Evolutionary conservation across 1,140 invertebrate species (phyloP), one percentile per base, ranked within the genome.

Genomic region (Patella vulgata): DNA sequence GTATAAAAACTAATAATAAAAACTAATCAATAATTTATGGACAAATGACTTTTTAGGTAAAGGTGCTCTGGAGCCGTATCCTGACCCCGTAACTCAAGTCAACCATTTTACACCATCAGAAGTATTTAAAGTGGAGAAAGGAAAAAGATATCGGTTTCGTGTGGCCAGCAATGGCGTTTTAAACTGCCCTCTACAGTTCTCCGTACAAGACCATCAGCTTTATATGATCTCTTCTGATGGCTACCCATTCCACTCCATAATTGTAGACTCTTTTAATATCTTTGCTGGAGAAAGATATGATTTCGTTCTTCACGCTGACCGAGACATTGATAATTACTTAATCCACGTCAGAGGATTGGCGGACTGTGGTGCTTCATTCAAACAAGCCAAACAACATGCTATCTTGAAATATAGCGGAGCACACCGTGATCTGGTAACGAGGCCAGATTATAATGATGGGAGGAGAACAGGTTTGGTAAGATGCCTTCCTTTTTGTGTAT

Each of bases 241-340:
- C 2, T 56, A 59, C 14, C 63, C 75, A 4, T 51, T 75, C 25
- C 39, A 69, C 2, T 56, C 65, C 1, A 30, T 67, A 3, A 60
- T 62, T 11, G 71, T 75, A 0, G 61, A 72, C 17, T 60, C 59
- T 1, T 63, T 75, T n/a, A 73, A 63, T 30, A 58, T 75, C 4
- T 71, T 70, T 50, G 62, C 69, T 3, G 75, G 75, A 39, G 67
- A 70, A 46, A 40, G 77, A 46, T 78, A 91, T 75, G 93, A 96
- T 75, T 92, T 96, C 73, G 87, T 95, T 0, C 55, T 96, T 1
- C 85, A 90, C 46, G 90, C 92, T 19, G 88, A 90, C 72, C 88
- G 90, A 68, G 80, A 87, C 2, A 86, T 91, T 2, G 88, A 86
- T 31, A 92, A 74, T 47, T 96, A 95, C 78, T 96, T 93, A 93